Base-by-base conservation (phyloP, 2,113 vertebrate genomes). In the Cygnus atratus region DNA sequence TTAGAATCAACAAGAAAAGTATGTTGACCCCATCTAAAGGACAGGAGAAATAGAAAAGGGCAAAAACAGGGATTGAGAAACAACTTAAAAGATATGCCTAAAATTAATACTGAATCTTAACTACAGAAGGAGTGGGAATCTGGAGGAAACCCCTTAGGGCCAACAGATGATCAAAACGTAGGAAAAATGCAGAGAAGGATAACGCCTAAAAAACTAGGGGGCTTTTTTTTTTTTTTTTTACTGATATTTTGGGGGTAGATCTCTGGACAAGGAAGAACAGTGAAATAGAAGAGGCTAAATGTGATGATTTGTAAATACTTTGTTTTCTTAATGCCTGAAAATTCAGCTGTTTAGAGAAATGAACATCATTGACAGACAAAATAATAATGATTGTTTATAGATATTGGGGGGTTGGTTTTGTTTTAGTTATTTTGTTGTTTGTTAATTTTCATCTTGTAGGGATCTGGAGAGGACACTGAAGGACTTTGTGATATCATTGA, bases 401-500 rank as follows among this genome's bases (percentile, higher is more conserved):
- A 39, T 72, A 72, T 55, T 41, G 43, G 3, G 19, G 18, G 26
- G 3, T 15, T 67, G 24, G 11, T 81, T 4, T 62, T 73, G 9
- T 54, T 61, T 44, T 48, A 48, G 10, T 48, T 9, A 17, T 29
- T 41, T 50, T 8, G 25, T 11, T 52, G 50, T 25, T 14, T n/a
- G 62, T 76, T 14, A 33, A 37, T 92, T 62, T 57, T 86, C 59
- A 10, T 71, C 29, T 66, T 86, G 12, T 54, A 98, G 98, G 98
- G 98, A 3, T 98, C 97, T 70, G 97, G 98, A 20, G 99, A 99
- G 84, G 99, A 99, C 35, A 98, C 98, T 1, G 99, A 99, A 58
- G 97, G 97, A 33, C 98, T 99, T 35, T 99, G 99, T 87, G 99
- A 98, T 16, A 98, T 99, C 44, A 99, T 99, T 71, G 62, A 98